Conservation (phyloP, 2,113 vertebrate genomes). For the Anoura caudifer region DNA sequence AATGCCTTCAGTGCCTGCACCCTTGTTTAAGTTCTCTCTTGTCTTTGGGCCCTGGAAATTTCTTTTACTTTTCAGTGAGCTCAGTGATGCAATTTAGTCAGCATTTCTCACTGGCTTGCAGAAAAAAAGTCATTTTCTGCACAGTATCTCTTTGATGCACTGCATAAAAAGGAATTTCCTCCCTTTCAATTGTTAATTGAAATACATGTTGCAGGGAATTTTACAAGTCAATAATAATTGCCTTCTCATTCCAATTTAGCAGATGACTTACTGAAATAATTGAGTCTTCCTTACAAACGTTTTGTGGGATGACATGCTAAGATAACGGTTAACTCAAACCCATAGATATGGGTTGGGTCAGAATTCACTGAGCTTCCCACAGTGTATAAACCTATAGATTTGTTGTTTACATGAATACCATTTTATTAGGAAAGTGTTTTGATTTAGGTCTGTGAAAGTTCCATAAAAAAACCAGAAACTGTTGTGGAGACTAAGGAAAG, state of each 20-base stretch:
- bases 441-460: background rate
- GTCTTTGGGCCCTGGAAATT: background rate
- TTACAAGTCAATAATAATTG: background rate
- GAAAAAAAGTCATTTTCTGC: background rate
- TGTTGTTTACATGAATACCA: background rate
- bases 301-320: background rate
- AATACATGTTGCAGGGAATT: background rate
- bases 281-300: background rate
- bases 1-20: background rate
- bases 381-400: background rate
- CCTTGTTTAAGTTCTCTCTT: background rate
- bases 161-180: background rate
- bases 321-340: background rate
- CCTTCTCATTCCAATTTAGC: constrained; percentile 12
- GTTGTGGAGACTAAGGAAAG: background rate
- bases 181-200: background rate
- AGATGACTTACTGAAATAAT: background rate
- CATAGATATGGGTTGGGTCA: background rate
- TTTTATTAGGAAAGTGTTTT: constrained; percentile 21
- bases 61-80: background rate
- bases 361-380: background rate
- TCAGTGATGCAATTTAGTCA: background rate
- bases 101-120: background rate
- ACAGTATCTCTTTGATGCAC: background rate
- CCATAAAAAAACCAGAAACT: background rate